Base-by-base conservation (phyloP, 2,113 vertebrate species). In the Tragulus kanchil region DNA sequence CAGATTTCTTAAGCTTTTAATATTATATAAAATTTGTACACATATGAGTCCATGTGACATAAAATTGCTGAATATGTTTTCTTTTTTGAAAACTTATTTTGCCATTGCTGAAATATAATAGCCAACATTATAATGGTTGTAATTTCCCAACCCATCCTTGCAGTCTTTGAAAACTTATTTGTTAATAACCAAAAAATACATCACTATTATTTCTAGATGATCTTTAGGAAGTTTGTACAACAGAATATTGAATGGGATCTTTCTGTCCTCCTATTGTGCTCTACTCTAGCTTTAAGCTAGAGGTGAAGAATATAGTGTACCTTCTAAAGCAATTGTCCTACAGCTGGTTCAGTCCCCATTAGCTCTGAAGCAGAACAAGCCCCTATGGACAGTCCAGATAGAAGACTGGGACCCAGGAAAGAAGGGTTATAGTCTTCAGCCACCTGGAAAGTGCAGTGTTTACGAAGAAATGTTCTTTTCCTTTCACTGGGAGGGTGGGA, bases 151-250 rank as follows among this genome's bases (percentile, higher is more conserved):
- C 5, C 1, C 11, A 45, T 78, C 56, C 73, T 17, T 56, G 11
- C 56, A 59, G 28, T 56, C 25, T 95, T 85, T 93, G 45, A 90
- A 95, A 90, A 85, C 13, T 61, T 88, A 36, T 78, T 91, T 61
- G 1, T 19, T 12, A 85, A 62, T 89, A 79, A 28, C n/a, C 2
- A 81, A 56, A 59, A 71, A 82, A 52, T 42, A 45, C 56, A 31
- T 15, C 17, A 88, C 25, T 42, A 77, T 93, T 67, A 75, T 28
- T 83, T 92, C 89, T 42, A 75, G 15, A 92, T 65, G 28, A 92
- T 61, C 56, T 67, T 86, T 67, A 61, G 54, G 17, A 81, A 73
- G 77, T 92, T 89, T 93, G 10, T 8, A 23, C 85, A 89, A 56
- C 2, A 21, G 19, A 59, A 91, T 79, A 45, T 50, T 25, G 13